Base-by-base conservation (phyloP, 2,888 invertebrate genomes). In the Xiphydria camelus region DNA sequence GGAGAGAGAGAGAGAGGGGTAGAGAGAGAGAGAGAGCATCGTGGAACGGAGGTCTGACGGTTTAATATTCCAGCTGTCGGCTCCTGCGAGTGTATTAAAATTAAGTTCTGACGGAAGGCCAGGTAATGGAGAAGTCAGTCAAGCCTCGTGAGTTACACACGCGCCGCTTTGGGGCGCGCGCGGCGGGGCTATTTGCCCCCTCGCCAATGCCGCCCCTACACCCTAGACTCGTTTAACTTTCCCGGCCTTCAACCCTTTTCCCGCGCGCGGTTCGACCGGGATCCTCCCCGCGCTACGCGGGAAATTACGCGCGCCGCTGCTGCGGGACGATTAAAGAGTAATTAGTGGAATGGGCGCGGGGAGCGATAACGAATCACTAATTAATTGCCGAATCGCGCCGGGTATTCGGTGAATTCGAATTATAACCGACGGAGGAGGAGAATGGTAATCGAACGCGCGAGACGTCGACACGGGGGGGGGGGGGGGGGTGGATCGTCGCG, bases 91-190 rank as follows among this genome's bases (percentile, higher is more conserved):
- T 55, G 59, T 57, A 64, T 67, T 66, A 66, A 67, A 57, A 64
- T 51, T 41, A 66, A 66, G 59, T 65, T 65, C 57, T 52, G 56
- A 53, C 52, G 53, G 55, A 51, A 49, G 45, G 51, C 41, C 39
- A 41, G 47, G 54, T 70, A 70, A 69, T 68, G 62, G 64, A 66
- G 62, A 62, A 70, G 66, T 68, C 65, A 68, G 63, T 69, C 64
- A 62, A 66, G 57, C 59, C 52, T 53, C 37, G 57, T 52, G 58
- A 66, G 60, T 66, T 64, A 64, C 56, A 60, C 65, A 62, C 51
- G 54, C 45, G 45, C 50, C 44, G 55, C 50, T 19, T 29, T 49
- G 50, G 51, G 57, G n/a, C n/a, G n/a, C 15, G 4, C 29, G 12
- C 12, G 29, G 15, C 56, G 54, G 45, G 53, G 49, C 54, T 60